A percentile compares a stretch with the other conserved stretches of the same genome.
Conservation (phyloP, 2,113 vertebrate genomes). For the Tachysurus vachellii region DNA sequence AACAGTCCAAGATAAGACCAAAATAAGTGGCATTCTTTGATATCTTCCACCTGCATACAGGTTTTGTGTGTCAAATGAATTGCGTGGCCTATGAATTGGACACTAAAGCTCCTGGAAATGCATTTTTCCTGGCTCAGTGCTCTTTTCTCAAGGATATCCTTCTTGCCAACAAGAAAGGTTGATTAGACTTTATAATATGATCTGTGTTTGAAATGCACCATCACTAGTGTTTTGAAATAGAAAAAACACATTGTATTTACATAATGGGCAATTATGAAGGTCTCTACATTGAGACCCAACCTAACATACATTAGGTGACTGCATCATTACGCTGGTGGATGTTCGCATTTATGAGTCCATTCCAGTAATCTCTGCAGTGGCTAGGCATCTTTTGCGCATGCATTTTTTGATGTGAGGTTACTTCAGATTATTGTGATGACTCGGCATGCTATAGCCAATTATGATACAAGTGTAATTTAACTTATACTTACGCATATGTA, state of each 20-base stretch:
- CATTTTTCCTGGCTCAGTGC: conserved; percentile 32
- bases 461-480: background rate
- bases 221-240: conserved; percentile 45
- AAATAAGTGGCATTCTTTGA: conserved; percentile 52
- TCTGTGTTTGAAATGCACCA: conserved; percentile 40
- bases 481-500: background rate
- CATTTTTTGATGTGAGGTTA: conserved; percentile 11
- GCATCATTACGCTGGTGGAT: conserved; percentile 19
- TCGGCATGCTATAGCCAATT: background rate
- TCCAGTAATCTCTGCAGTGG: conserved; percentile 18
- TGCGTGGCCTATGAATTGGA: conserved; percentile 37
- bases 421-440: conserved; percentile 20
- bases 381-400: conserved; percentile 11
- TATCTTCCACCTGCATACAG: conserved; percentile 33
- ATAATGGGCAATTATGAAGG: conserved; percentile 52
- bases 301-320: conserved; percentile 38
- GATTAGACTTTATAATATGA: conserved; percentile 53
- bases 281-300: conserved; percentile 46
- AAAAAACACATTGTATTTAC: conserved; percentile 48
- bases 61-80: conserved; percentile 47
- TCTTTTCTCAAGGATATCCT: conserved; percentile 33
- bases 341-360: conserved; percentile 32
- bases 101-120: conserved; percentile 30
- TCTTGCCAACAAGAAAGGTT: conserved; percentile 41
- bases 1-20: conserved; percentile 27